phyloP scores from a whole-genome alignment of 2,113 vertebrate genomes.

The Erythrocercus mccallii region DNA sequence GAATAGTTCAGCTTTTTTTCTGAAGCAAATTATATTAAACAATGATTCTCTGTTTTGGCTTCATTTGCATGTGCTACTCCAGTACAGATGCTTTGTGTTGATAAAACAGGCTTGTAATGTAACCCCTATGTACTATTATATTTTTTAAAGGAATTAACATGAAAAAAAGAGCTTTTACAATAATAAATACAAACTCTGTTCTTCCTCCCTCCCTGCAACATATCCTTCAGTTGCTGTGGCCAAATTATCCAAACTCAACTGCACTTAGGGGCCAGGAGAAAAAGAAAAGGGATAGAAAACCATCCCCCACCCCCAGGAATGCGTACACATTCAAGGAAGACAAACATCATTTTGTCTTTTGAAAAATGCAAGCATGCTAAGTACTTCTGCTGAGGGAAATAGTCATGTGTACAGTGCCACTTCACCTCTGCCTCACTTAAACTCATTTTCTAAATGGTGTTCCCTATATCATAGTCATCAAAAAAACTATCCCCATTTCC shows the following conservation, averaged over 20 bases:
- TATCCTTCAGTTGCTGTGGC: conserved; percentile 15
- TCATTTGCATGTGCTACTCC: conserved; percentile 51
- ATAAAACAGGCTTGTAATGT: conserved; percentile 43
- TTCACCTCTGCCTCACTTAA: conserved; percentile 38
- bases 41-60: conserved; percentile 39
- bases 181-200: conserved; percentile 47
- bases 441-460: background rate
- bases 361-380: conserved; percentile 53
- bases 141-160: conserved; percentile 55
- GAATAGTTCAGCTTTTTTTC: background rate
- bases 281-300: conserved; percentile 19
- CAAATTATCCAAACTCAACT: conserved; percentile 37
- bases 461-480: background rate
- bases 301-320: conserved; percentile 58
- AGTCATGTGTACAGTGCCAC: background rate
- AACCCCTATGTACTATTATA: conserved; percentile 35
- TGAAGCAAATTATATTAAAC: conserved; percentile 21
- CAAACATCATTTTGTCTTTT: conserved; percentile 66
- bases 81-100: conserved; percentile 48
- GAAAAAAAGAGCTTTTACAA: conserved; percentile 38
- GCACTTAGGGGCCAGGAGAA: background rate
- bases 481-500: background rate
- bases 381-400: conserved; percentile 44
- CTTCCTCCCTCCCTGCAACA: background rate
- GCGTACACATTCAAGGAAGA: conserved; percentile 49